Base-by-base conservation (phyloP, 2,797 vertebrate genomes). In the Trachurus trachurus region DNA sequence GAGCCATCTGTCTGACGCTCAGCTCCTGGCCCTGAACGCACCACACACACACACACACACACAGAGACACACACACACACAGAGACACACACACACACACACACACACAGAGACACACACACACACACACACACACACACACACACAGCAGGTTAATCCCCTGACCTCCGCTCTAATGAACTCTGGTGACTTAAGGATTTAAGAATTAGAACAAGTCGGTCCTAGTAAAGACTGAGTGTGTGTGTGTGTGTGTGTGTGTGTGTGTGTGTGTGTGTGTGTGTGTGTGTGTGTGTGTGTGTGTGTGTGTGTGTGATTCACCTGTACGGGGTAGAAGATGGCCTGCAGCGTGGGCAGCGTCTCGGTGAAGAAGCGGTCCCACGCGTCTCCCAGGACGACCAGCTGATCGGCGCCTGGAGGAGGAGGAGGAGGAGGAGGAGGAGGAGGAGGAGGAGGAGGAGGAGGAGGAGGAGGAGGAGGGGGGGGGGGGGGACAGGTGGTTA, bases 241-340 rank as follows among this genome's bases (percentile, higher is more conserved):
- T 42, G 12, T 42, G 40, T 12, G 10, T 42, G 12, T 39, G 37
- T 42, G 10, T 42, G 40, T 42, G 12, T 42, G 40, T 12, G 10
- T 42, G 12, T 42, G 40, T 42, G 12, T 42, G 1, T 42, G 10
- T 42, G 12, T 42, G 40, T 42, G 11, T 13, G 40, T 11, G 2
- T 42, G 40, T 42, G 1, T 42, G 40, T 42, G 40, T 42, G 12
- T 42, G 12, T 42, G 40, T 42, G 40, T 37, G 37, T 37, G 6
- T 5, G 37, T 39, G 37, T 39, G 37, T 39, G 37, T 39, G 7
- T 39, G 26, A n/a, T n/a, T 94, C 94, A 99, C 98, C 97, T 99
- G 98, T 65, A 99, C 96, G 0, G 98, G 98, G 88, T 98, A 98
- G 93, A 99, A 99, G 92, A 99, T 98, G 54, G 98, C 98, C 93